phyloP scores from a whole-genome alignment of 2,113 vertebrate genomes.

The Nerophis lumbriciformis region DNA sequence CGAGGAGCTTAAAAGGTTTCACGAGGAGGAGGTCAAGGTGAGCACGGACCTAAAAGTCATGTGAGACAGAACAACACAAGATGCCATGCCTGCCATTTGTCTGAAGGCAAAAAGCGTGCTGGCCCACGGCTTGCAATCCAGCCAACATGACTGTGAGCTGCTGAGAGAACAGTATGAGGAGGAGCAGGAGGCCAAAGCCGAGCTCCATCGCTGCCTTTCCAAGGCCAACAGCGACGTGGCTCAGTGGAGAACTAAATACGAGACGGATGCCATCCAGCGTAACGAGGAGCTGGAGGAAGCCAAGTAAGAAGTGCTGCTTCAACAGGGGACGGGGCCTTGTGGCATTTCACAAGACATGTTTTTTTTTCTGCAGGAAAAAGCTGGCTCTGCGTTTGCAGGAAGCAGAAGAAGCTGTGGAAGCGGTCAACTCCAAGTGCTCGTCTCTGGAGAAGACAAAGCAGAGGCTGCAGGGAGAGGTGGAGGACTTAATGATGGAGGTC shows the following conservation, averaged over 20 bases:
- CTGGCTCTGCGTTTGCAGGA: conserved; percentile 56
- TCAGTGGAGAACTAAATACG: conserved; percentile 82
- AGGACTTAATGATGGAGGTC: conserved; percentile 50
- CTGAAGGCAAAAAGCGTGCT: conserved; percentile 35
- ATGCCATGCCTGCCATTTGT: background rate
- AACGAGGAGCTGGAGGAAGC: conserved; percentile 83
- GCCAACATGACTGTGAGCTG: conserved; percentile 43
- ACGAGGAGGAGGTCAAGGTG: conserved; percentile 60
- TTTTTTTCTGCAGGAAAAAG: conserved; percentile 46
- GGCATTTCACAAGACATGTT: fast-evolving
- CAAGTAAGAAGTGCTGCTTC: conserved; percentile 47
- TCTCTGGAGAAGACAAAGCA: conserved; percentile 66
- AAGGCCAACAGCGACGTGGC: conserved; percentile 61
- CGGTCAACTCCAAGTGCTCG: conserved; percentile 54
- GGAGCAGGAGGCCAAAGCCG: conserved; percentile 41
- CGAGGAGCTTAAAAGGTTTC: conserved; percentile 54
- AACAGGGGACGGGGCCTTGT: background rate
- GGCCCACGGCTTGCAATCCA: conserved; percentile 35
- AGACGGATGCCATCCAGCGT: conserved; percentile 78
- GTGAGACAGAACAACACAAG: background rate
- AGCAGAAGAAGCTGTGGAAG: conserved; percentile 55
- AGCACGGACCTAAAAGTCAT: fast-evolving
- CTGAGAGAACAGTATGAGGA: conserved; percentile 39
- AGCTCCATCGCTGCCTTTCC: conserved; percentile 37
- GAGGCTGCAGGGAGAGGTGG: conserved; percentile 55